Base-by-base conservation (phyloP, 2,888 invertebrate genomes). In the Biston stratarius region DNA sequence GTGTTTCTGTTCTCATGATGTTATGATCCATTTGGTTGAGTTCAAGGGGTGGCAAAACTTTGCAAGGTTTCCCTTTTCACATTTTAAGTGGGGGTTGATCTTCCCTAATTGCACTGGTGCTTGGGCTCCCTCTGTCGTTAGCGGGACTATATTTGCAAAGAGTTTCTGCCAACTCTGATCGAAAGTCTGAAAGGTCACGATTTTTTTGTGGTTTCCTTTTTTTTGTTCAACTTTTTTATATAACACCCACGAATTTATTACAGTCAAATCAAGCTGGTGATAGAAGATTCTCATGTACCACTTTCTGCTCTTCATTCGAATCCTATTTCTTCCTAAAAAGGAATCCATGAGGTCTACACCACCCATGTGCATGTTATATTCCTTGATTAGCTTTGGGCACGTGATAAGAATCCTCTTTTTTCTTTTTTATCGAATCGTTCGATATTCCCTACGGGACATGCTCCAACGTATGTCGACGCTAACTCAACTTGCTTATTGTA, bases 51-150 rank as follows among this genome's bases (percentile, higher is more conserved):
- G 75, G 72, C 64, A 74, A 73, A 57, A 49, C 47, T 63, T 70
- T 70, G 60, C 66, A 67, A 42, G 69, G 77, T 75, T 77, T 76
- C 11, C 73, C 67, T 40, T 60, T 74, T 59, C 70, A 67, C 51
- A 74, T 73, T 74, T 75, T 75, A 49, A 61, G 69, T 68, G 72
- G 65, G 63, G 74, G 71, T 24, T n/a, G n/a, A n/a, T n/a, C n/a
- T n/a, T n/a, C n/a, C n/a, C n/a, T n/a, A n/a, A n/a, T n/a, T n/a
- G n/a, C n/a, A 57, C 62, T 66, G 63, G 70, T 63, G 67, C 71
- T 76, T 12, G 76, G 74, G 64, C 76, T 77, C 15, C 77, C 74
- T 72, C 73, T 74, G 66, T 49, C 33, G 53, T 57, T 67, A 72
- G 70, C 33, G 5, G 38, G 66, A 71, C 61, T 56, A 76, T 77